phyloP scores from a whole-genome alignment of 92 coral and sea anemone species.

The Epizoanthus rinbou region DNA sequence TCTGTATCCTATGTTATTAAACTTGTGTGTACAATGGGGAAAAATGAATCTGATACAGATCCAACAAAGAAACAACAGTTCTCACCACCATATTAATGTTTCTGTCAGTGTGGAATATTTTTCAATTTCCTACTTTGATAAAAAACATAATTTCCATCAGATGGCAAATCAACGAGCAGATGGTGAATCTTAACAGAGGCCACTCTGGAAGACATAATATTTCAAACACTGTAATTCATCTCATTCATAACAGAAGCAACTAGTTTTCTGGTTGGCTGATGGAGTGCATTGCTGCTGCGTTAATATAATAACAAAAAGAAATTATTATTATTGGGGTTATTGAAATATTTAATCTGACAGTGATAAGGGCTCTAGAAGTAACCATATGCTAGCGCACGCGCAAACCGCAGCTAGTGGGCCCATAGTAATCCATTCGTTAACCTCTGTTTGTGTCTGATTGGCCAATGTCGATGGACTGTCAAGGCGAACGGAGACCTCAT shows the following conservation, averaged over 20 bases:
- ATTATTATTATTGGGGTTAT: background rate
- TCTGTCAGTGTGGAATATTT: slow-evolving; percentile 2
- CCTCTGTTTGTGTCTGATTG: too few species aligned
- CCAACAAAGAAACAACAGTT: too few species aligned
- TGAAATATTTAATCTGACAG: background rate
- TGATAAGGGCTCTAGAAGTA: too few species aligned
- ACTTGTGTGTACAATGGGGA: too few species aligned
- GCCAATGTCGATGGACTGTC: too few species aligned
- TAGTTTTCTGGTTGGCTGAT: background rate
- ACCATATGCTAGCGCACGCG: too few species aligned
- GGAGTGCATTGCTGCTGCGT: background rate
- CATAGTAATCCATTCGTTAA: too few species aligned
- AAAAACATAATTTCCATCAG: slow-evolving; percentile 5
- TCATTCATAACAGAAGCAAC: background rate
- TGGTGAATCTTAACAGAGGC: slow-evolving; percentile 20
- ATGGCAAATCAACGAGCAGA: slow-evolving; percentile 15
- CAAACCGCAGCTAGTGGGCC: too few species aligned
- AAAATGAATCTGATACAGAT: too few species aligned
- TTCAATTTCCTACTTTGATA: background rate
- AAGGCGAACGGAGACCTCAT: too few species aligned
- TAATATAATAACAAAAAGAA: background rate
- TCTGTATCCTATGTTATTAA: too few species aligned
- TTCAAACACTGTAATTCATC: background rate
- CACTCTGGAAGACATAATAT: slow-evolving; percentile 11
- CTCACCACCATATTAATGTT: too few species aligned